Base-by-base conservation (phyloP, 2,888 invertebrate species). In the Hydrotaea cyrtoneurina region DNA sequence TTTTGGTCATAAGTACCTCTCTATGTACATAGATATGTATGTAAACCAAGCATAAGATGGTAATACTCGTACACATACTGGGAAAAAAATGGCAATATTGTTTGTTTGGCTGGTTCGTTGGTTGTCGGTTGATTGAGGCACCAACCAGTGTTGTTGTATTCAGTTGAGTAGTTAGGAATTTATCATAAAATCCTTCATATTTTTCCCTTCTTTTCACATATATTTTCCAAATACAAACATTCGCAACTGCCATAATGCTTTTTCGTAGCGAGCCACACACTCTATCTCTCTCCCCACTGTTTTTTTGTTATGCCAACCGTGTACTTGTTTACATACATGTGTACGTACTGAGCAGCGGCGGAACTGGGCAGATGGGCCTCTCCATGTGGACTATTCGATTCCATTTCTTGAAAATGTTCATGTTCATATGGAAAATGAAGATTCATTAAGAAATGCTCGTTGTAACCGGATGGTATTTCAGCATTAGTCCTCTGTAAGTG, bases 111-210 rank as follows among this genome's bases (percentile, higher is more conserved):
- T 64, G 36, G 69, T 11, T 46, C 23, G 69, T 74, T 82, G 82
- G 69, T 73, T 82, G 85, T 71, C 15, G 15, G 59, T 59, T 59
- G 59, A 59, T 26, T 23, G 59, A 11, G 15, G 26, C 59, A 26
- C 2, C 59, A 23, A 78, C 80, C 78, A 80, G 64, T 73, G 82
- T 76, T 82, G 82, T 69, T 77, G 73, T 57, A 79, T 82, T 77
- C 85, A 85, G 79, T 85, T 80, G 82, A 85, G 79, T 85, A 77
- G 82, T 77, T 82, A 73, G 69, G 64, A 85, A 85, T 80, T 82
- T 85, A 85, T 82, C 50, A 80, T 85, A 80, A 85, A 62, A 82
- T 80, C 69, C 78, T 74, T 81, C 77, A 77, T 73, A 43, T 62
- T 62, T 80, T 19, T 64, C 21, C 46, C 15, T 50, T n/a, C 19